Percentiles rank a stretch among this genome's conserved stretches.
Evolutionary conservation across 1,140 invertebrate genomes (phyloP).

Genomic region (Drosophila ogumai): DNA sequence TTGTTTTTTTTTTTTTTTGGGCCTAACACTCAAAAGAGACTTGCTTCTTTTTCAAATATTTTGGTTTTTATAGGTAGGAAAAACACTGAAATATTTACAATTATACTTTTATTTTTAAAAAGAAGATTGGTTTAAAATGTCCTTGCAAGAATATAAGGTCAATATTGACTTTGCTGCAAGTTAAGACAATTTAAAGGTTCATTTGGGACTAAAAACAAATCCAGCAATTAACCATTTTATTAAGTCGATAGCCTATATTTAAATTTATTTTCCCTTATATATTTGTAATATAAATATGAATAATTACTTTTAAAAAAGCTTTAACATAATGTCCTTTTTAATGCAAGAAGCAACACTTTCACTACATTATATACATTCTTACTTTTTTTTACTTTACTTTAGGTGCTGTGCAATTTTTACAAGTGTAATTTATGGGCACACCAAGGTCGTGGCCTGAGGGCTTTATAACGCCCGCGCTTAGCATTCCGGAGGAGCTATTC

Average conservation of each 20-base stretch:
- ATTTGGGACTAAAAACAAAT: background rate
- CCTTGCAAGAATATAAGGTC: background rate
- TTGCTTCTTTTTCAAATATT: background rate
- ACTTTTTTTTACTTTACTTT: too few species aligned
- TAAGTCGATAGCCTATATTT: too few species aligned
- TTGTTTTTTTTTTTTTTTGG: conserved; percentile 39
- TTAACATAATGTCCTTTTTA: too few species aligned
- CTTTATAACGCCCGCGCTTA: conserved; percentile 31
- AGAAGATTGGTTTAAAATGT: background rate
- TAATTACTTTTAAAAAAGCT: too few species aligned
- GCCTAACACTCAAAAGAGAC: background rate
- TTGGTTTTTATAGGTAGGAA: background rate
- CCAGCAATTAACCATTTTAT: too few species aligned
- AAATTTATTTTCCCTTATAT: too few species aligned
- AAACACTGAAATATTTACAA: background rate
- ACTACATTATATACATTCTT: background rate
- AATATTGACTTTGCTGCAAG: background rate
- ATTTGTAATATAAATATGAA: too few species aligned
- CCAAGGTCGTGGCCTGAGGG: conserved; percentile 56
- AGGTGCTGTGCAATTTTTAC: background rate
- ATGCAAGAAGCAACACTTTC: too few species aligned
- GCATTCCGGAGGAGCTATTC: conserved; percentile 28
- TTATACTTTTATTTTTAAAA: background rate
- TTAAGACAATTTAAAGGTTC: background rate
- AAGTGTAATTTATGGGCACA: conserved; percentile 33